Base-by-base conservation (phyloP, 2,113 vertebrate genomes). In the Lipophrys pholis region DNA sequence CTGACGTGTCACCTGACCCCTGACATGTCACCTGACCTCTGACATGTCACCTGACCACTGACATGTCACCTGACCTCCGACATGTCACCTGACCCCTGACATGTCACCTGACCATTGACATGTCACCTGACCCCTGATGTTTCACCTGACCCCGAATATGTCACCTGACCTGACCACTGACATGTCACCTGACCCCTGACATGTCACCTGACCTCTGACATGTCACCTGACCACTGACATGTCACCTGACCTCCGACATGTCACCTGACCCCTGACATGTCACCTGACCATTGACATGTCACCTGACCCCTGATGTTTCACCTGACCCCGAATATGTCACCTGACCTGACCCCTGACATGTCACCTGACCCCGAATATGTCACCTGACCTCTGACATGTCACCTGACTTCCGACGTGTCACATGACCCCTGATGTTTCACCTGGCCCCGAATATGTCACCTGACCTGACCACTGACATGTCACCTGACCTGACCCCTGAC, bases 401-500 rank as follows among this genome's bases (percentile, higher is more conserved):
- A n/a, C n/a, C 4, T 30, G 2, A 30, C 21, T 4, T 30, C 21
- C 21, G 4, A 2, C 21, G 2, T 30, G 21, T 30, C 21, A 2
- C 21, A 2, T 30, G 2, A 30, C 21, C 21, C 4, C 21, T 4
- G 4, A 2, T n/a, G n/a, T n/a, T n/a, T n/a, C n/a, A n/a, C 21
- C 21, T 30, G 21, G 4, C 21, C 21, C n/a, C n/a, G n/a, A n/a
- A n/a, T n/a, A n/a, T n/a, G n/a, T n/a, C n/a, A n/a, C n/a, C 11
- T 15, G 10, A 35, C 4, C n/a, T 53, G 11, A 55, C n/a, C 21
- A n/a, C n/a, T n/a, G n/a, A n/a, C n/a, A n/a, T n/a, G n/a, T n/a
- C n/a, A n/a, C n/a, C n/a, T n/a, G n/a, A n/a, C 38, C 54, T 66
- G 50, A 64, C 40, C 36, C 21, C 21, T 81, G 57, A 16, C 7